A percentile compares a stretch with the other conserved stretches of the same genome.
phyloP scores from a whole-genome alignment of 2,888 invertebrate species.

The Saturnia japonica region DNA sequence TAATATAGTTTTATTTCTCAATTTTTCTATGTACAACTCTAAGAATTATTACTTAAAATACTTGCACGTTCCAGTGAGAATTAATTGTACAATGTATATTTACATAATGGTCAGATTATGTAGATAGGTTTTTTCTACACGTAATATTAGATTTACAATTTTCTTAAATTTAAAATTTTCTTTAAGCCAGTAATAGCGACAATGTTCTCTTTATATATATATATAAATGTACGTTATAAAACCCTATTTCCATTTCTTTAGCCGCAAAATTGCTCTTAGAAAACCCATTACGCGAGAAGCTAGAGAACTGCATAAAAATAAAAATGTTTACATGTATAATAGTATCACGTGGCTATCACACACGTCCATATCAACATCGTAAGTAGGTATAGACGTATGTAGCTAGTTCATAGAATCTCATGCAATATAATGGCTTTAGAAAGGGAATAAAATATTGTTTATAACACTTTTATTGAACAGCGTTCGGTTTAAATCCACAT shows the following conservation, averaged over 20 bases:
- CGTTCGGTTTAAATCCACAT: not conserved
- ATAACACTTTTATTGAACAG: not conserved
- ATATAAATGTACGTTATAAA: not conserved
- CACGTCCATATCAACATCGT: no score
- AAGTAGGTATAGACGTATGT: no score
- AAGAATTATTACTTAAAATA: no score
- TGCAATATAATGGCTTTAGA: not conserved
- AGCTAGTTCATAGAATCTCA: not conserved
- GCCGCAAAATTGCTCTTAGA: slow-evolving; percentile 1
- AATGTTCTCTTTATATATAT: not conserved
- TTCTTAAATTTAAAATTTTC: not conserved
- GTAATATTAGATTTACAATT: not conserved
- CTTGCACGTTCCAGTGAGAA: no score
- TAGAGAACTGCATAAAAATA: not conserved
- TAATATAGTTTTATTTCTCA: no score
- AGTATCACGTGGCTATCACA: no score
- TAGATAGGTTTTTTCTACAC: not conserved
- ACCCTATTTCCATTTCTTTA: not conserved
- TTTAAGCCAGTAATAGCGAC: not conserved
- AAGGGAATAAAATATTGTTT: not conserved
- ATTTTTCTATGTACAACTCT: no score
- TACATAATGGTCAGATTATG: no score
- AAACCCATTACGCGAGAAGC: not conserved
- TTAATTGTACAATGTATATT: no score
- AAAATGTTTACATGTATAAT: not conserved